phyloP scores from a whole-genome alignment of 2,888 invertebrate species.

The Trimorus sp. region DNA sequence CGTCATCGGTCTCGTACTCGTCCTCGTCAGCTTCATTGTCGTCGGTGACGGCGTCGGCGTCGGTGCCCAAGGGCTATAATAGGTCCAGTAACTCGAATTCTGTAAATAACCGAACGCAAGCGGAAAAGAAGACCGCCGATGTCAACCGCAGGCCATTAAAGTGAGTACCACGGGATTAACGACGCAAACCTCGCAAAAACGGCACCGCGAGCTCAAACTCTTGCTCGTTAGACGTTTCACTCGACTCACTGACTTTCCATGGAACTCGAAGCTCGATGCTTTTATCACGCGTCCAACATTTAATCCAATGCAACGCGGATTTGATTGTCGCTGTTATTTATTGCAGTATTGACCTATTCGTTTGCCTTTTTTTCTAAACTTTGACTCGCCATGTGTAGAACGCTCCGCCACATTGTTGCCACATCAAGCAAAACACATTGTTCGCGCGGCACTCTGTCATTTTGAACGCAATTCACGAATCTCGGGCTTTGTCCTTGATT shows the following conservation, averaged over 20 bases:
- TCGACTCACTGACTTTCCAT: background rate
- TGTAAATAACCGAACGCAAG: constrained; percentile 69
- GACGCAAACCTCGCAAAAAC: background rate
- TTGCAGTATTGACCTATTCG: too few species aligned
- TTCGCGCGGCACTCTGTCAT: too few species aligned
- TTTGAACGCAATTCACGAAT: too few species aligned
- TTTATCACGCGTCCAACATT: background rate
- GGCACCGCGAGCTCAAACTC: background rate
- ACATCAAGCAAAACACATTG: too few species aligned
- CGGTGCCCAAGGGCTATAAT: constrained; percentile 26
- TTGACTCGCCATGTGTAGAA: too few species aligned
- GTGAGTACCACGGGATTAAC: constrained; percentile 79
- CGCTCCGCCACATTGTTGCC: too few species aligned
- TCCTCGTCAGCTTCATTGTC: background rate
- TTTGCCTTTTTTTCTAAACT: too few species aligned
- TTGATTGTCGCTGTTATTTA: constrained; percentile 5
- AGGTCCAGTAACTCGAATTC: constrained; percentile 48
- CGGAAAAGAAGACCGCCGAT: constrained; percentile 82
- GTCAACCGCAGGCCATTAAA: constrained; percentile 89
- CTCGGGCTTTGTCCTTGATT: background rate
- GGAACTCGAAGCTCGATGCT: background rate
- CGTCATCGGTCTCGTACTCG: too few species aligned
- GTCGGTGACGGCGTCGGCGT: constrained; percentile 71
- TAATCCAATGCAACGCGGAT: too few species aligned
- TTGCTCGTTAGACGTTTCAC: background rate